Evolutionary conservation across 2,797 vertebrate species (phyloP), one percentile per base, ranked within the genome.

Genomic region (Clamator glandarius): DNA sequence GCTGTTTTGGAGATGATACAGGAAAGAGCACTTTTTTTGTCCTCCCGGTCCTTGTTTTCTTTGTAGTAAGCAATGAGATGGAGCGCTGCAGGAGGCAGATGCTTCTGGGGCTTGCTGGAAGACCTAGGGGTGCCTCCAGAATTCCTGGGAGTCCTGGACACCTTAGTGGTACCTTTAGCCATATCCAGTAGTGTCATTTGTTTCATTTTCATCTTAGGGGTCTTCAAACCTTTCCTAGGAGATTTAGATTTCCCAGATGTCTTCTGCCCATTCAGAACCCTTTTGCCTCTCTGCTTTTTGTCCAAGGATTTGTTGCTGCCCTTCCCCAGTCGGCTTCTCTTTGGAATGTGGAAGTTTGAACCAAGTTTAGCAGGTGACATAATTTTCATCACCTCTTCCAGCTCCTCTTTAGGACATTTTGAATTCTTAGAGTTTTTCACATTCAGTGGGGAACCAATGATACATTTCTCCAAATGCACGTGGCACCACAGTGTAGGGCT

Each of bases 1-100:
- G 99, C 99, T 1, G 98, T 98, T 96, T 99, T 99, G 59, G 98
- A 98, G 87, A 99, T 97, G 55, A 99, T 97, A 9, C 98, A 98
- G 25, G 99, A 99, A 5, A 99, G 97, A 15, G 99, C 97, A 14
- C 98, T 98, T 93, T 99, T 99, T 91, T 98, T 99, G 96, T 99
- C 99, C 78, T 99, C 99, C 24, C 98, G 98, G 75, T 98, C 99
- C 94, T 99, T 99, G 97, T 99, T 98, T 87, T 99, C 98, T 85
- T 99, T 99, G 94, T 99, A 99, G 95, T 99, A 99, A 55, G 98
- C 98, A 54, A 99, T 98, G 23, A 99, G 98, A 96, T 99, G 99
- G 20, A 99, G 98, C 0, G 99, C 99, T 87, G 99, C 98, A 3
- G 99, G 98, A 57, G 98, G 99, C 74, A 99, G 97, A 14, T 98